A percentile compares a stretch with the other conserved stretches of the same genome.
Evolutionary conservation across 2,888 invertebrate species (phyloP).

Genomic region (Mesorhabditis belari): DNA sequence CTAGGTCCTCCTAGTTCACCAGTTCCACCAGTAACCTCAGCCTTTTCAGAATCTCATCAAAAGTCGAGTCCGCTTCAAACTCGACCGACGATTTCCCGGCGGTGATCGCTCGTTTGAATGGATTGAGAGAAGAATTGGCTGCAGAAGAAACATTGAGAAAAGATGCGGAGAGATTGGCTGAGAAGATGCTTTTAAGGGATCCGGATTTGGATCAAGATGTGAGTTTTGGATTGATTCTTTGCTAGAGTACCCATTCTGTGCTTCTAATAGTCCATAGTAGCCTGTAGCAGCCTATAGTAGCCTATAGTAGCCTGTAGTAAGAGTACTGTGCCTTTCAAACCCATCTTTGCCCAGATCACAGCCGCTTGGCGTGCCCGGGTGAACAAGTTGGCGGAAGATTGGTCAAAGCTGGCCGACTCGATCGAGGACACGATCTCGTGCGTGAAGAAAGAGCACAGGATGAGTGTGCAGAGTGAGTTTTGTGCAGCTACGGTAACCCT

Average conservation of each 20-base stretch:
- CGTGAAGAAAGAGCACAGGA: conserved; percentile 22
- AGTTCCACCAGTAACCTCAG: too few relatives aligned
- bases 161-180: conserved; percentile 33
- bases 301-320: too few relatives aligned
- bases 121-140: conserved; percentile 12
- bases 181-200: conserved; percentile 35
- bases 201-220: conserved; percentile 22
- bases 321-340: too few relatives aligned
- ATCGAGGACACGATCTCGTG: conserved; percentile 22
- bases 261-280: too few relatives aligned
- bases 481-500: too few relatives aligned
- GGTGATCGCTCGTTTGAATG: conserved; percentile 12
- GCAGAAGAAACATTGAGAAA: conserved; percentile 13
- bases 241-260: too few relatives aligned
- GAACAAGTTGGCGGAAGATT: conserved; percentile 11
- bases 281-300: too few relatives aligned
- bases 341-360: too few relatives aligned
- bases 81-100: conserved; percentile 2
- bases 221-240: too few relatives aligned
- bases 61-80: too few relatives aligned
- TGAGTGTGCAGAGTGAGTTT: conserved; percentile 29
- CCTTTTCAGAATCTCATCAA: too few relatives aligned
- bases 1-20: too few relatives aligned
- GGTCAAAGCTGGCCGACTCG: conserved; percentile 17
- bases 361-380: conserved; percentile 7